Conservation (phyloP, 2,113 vertebrate species). For the Xenotilapia longispinis region DNA sequence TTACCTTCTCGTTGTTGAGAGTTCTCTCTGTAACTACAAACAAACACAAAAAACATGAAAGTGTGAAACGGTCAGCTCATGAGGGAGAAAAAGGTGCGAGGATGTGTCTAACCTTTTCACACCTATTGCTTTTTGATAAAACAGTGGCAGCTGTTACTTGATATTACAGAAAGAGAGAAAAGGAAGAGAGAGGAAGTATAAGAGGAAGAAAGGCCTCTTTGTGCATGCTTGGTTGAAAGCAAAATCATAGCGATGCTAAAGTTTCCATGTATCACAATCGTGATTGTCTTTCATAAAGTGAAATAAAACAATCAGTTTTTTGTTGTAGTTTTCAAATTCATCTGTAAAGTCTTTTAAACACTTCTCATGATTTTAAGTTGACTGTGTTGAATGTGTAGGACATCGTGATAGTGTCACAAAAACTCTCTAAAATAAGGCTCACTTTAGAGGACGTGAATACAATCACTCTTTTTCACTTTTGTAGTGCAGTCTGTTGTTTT, state of each 20-base stretch:
- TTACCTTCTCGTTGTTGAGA: background rate
- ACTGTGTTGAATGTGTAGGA: background rate
- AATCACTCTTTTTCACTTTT: background rate
- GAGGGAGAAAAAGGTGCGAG: background rate
- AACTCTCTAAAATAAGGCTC: background rate
- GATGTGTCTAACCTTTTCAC: background rate
- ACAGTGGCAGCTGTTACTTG: background rate
- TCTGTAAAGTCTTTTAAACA: background rate
- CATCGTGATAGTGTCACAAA: background rate
- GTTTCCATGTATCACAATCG: background rate
- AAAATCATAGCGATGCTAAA: background rate
- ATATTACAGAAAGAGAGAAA: background rate
- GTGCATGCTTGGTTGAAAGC: fast-evolving
- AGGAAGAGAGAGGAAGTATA: background rate
- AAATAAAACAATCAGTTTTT: background rate
- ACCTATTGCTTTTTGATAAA: background rate
- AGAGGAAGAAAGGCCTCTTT: background rate
- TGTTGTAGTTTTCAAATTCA: background rate
- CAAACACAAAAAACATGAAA: background rate
- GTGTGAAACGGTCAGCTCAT: background rate
- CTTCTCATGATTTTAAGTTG: background rate
- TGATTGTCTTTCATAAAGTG: background rate
- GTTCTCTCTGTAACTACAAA: background rate
- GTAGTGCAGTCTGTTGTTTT: background rate
- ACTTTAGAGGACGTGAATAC: background rate